Evolutionary conservation across 2,797 vertebrate genomes (phyloP).

Genomic region (Pangasius larnaudii): DNA sequence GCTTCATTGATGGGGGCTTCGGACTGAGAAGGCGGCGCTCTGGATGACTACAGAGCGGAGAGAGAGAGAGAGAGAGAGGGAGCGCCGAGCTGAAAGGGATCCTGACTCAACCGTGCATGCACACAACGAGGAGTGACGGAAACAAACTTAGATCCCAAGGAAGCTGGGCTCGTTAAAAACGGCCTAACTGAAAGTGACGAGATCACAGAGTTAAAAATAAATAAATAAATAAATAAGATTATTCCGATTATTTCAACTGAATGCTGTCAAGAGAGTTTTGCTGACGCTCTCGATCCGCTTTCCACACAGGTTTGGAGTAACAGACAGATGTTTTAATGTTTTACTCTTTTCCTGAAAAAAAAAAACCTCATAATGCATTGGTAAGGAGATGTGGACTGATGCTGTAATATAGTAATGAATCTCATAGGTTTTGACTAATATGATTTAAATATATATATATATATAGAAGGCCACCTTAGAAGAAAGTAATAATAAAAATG

Average conservation of each 20-base stretch:
- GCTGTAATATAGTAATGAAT: background rate
- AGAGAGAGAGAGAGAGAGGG: constrained; percentile 29
- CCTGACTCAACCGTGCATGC: constrained; percentile 33
- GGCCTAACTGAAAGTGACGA: background rate
- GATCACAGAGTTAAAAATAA: background rate
- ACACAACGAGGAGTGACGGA: constrained; percentile 27
- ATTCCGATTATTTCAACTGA: background rate
- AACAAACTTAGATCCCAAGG: constrained; percentile 2
- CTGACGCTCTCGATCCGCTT: background rate
- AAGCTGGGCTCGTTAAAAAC: constrained; percentile 11
- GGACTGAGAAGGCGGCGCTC: constrained; percentile 40
- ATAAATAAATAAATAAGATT: too few species aligned
- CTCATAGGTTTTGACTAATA: background rate
- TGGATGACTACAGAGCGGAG: constrained; percentile 42
- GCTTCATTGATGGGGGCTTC: constrained; percentile 61
- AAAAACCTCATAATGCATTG: background rate
- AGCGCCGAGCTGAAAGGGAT: constrained; percentile 29
- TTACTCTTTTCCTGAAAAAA: background rate
- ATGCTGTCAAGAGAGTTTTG: background rate
- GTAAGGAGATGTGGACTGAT: background rate
- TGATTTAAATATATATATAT: too few species aligned
- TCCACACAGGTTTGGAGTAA: background rate
- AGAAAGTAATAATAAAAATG: too few species aligned
- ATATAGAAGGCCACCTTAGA: too few species aligned
- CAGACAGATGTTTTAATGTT: background rate